A percentile compares a stretch with the other conserved stretches of the same genome.
Conservation (phyloP, 2,888 invertebrate species). For the Drosophila melanocephala region DNA sequence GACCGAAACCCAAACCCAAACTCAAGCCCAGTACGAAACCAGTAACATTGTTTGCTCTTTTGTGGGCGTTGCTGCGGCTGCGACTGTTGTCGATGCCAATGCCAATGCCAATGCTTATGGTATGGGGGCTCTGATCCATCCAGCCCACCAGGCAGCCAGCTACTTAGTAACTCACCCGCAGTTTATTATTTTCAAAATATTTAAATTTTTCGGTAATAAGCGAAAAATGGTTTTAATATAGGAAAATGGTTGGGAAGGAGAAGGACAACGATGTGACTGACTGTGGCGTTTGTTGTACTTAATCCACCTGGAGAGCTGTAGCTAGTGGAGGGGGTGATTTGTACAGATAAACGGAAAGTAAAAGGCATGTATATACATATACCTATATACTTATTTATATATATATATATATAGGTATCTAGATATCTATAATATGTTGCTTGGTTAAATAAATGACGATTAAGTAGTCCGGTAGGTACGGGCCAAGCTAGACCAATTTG, state of each 20-base stretch:
- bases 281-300: slow-evolving; percentile 43
- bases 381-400: not conserved
- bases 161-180: slow-evolving; percentile 84
- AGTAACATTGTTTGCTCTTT: slow-evolving; percentile 67
- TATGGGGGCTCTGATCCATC: slow-evolving; percentile 9
- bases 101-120: slow-evolving; percentile 33
- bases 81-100: slow-evolving; percentile 34
- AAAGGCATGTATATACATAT: not conserved
- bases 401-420: not conserved
- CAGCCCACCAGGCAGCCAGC: slow-evolving; percentile 40
- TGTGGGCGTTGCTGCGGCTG: slow-evolving; percentile 53
- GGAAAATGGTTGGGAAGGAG: slow-evolving; percentile 48
- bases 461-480: no score
- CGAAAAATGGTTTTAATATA: slow-evolving; percentile 81
- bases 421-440: not conserved
- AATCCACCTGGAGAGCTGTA: slow-evolving; percentile 47
- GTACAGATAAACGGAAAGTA: not conserved
- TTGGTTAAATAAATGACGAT: not conserved
- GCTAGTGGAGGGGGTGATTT: not conserved
- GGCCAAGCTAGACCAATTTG: not conserved
- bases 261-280: slow-evolving; percentile 62
- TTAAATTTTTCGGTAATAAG: slow-evolving; percentile 83
- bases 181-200: slow-evolving; percentile 84
- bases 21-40: slow-evolving; percentile 22
- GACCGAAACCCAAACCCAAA: slow-evolving; percentile 1